Conservation (phyloP, 2,113 vertebrate species). For the Hemibagrus wyckioides region DNA sequence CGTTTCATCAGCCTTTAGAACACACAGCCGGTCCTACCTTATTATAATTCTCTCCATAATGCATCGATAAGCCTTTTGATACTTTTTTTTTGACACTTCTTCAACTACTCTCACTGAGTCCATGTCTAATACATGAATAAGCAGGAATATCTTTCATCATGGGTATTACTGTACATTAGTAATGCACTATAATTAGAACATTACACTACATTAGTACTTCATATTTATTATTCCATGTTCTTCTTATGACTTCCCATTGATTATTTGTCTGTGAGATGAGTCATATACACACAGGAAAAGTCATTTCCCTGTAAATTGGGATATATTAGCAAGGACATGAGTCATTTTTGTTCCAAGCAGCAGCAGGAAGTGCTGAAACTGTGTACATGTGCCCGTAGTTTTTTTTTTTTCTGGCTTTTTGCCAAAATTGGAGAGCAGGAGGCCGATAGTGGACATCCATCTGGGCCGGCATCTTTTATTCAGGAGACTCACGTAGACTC, state of each 20-base stretch:
- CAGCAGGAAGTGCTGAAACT: not conserved
- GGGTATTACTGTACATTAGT: not conserved
- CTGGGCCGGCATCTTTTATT: conserved; percentile 77
- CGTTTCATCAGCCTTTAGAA: conserved; percentile 33
- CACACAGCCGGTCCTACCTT: conserved; percentile 56
- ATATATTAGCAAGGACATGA: not conserved
- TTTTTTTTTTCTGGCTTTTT: conserved; percentile 33
- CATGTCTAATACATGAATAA: not conserved
- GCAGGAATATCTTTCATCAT: not conserved
- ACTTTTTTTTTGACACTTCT: conserved; percentile 67
- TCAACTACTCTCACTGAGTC: not conserved
- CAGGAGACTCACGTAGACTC: conserved; percentile 71
- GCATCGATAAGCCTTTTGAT: conserved; percentile 71
- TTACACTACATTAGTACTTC: not conserved
- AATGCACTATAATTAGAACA: too few relatives aligned
- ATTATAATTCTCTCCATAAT: conserved; percentile 74
- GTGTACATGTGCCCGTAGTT: not conserved
- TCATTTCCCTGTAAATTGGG: not conserved
- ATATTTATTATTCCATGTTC: not conserved
- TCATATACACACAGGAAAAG: too few relatives aligned
- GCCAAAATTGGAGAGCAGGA: conserved; percentile 67
- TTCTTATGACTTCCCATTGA: not conserved
- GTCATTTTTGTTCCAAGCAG: not conserved
- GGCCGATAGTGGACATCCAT: conserved; percentile 73
- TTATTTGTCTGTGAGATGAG: not conserved